A percentile compares a stretch with the other conserved stretches of the same genome.
phyloP scores from a whole-genome alignment of 2,113 vertebrate species.

The cattle (Bos taurus) region DNA sequence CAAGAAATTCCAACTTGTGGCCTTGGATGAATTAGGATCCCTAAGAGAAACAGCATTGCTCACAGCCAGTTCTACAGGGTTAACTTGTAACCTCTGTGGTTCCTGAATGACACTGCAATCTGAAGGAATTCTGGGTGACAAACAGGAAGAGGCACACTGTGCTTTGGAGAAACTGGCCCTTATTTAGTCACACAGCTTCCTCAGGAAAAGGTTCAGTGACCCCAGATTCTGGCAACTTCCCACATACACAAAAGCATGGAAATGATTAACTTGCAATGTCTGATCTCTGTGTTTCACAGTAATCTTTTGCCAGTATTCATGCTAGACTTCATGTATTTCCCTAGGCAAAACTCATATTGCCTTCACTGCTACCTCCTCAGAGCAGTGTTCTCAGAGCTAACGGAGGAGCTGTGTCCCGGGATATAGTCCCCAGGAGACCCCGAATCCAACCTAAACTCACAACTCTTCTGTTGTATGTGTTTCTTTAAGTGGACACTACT shows the following conservation, averaged over 20 bases:
- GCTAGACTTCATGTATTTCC: neutral
- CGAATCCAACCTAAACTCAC: neutral
- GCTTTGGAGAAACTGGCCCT: neutral
- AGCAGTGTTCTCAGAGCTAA: neutral
- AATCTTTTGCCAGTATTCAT: neutral
- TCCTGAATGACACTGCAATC: neutral
- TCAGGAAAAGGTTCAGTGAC: neutral
- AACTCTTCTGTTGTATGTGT: neutral
- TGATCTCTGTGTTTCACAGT: neutral
- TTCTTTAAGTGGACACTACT: neutral
- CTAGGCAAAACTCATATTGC: neutral
- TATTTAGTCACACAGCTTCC: neutral
- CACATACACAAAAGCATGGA: neutral
- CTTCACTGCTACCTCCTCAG: neutral
- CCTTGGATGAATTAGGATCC: too few species aligned
- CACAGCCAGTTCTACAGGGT: too few species aligned
- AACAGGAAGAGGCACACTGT: neutral
- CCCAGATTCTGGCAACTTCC: neutral
- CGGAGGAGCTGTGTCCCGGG: neutral
- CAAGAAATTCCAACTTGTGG: too few species aligned
- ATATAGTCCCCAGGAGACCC: neutral
- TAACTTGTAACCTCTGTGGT: neutral
- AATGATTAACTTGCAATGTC: neutral
- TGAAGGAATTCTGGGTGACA: neutral
- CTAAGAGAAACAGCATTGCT: too few species aligned